Evolutionary conservation across 2,113 vertebrate species (phyloP), one percentile per base, ranked within the genome.

Genomic region (Rousettus leschenaultii): DNA sequence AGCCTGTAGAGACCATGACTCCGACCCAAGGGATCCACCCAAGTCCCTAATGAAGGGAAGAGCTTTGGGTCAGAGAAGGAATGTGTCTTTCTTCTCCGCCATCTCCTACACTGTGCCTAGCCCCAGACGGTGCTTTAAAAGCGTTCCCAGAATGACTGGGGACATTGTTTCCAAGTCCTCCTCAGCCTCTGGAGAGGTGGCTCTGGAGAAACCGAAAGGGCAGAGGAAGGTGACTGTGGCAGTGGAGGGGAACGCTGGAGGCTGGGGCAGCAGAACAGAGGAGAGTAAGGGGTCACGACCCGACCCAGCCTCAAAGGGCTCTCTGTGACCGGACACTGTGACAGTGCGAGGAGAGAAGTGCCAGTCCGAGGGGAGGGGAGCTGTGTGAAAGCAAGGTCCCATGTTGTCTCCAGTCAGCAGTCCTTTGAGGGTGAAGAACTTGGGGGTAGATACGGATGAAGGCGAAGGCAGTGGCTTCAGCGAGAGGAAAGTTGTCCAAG

Each of bases 391-490:
- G 85, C 45, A 83, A 63, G 66, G 74, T 86, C 70, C 38, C 19
- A 0, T 14, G 24, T 57, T 2, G 0, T 78, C 87, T 93, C 73
- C 79, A 84, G 70, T 51, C 28, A 35, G 92, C 51, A 28, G 7
- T 89, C 77, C 73, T 93, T 38, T 63, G 4, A 2, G 57, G 80
- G 71, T 51, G 71, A 92, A 35, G 75, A 57, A 88, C 45, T 1
- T 74, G 78, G 51, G 53, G 82, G 61, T 35, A 33, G 28, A 28
- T 35, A 74, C 4, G 22, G 26, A 78, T 26, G 92, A 75, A 95
- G 87, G 51, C 82, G 87, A 80, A 95, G 97, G 84, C 63, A 82
- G 92, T 91, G 73, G 66, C 89, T 93, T 96, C 22, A 1, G 61
- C 38, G 38, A 66, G 88, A 88, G 61, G 65, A 45, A 79, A 65